Evolutionary conservation across 2,113 vertebrate species (phyloP).

Genomic region (Spilogale gracilis): DNA sequence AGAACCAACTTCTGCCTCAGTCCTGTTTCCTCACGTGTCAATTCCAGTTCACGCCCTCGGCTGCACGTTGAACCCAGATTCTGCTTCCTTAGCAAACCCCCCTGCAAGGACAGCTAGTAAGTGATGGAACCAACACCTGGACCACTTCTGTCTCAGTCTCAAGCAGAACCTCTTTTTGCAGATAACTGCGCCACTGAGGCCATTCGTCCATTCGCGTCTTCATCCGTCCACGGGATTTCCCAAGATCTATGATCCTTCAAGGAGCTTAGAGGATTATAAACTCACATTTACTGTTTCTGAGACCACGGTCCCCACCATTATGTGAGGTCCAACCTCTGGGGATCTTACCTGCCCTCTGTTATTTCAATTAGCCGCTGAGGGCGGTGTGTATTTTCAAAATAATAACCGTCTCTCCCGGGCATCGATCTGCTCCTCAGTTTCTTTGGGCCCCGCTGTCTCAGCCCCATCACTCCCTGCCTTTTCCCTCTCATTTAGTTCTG

Average conservation of each 20-base stretch:
- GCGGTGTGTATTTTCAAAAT: background rate
- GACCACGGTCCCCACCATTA: background rate
- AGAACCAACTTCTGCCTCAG: background rate
- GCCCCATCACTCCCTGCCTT: background rate
- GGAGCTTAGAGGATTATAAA: background rate
- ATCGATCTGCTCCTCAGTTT: background rate
- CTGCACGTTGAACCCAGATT: background rate
- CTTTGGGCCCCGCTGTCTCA: background rate
- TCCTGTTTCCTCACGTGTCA: background rate
- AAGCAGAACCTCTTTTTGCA: background rate
- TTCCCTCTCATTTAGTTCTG: constrained; percentile 1
- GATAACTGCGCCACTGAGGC: background rate
- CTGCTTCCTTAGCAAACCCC: background rate
- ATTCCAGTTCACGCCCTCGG: background rate
- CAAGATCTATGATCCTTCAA: background rate
- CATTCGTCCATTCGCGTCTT: background rate
- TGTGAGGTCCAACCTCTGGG: background rate
- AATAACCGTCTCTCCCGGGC: background rate
- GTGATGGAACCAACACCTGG: background rate
- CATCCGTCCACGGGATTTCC: background rate
- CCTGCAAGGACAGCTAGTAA: fast-evolving
- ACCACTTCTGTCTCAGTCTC: background rate
- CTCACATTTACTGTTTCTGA: background rate
- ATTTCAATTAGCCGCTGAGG: background rate
- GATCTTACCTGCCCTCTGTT: background rate